These are phyloP conservation scores for Phylloscopus collybita DNA, from an alignment of 2,797 vertebrate species.

Conservation along the genomic window DNA sequence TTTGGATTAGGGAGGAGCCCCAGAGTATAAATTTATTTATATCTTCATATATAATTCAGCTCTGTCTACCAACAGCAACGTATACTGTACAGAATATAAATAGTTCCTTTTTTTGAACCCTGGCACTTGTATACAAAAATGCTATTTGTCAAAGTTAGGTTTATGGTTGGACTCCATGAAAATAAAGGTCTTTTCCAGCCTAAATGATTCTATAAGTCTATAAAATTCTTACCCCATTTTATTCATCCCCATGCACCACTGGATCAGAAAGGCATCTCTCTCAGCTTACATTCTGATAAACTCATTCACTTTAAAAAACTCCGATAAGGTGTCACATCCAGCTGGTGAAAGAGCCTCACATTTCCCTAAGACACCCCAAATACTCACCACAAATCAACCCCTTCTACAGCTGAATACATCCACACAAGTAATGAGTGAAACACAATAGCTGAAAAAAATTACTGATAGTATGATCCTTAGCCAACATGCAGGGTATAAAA, in stretches of 20 bases:
- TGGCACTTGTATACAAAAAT: background rate
- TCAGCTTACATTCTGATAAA: background rate
- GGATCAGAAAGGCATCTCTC: background rate
- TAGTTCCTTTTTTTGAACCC: background rate
- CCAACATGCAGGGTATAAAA: background rate
- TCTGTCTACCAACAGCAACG: background rate
- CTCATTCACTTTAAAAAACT: background rate
- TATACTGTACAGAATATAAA: background rate
- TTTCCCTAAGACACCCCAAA: background rate
- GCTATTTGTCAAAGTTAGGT: background rate
- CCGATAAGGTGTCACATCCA: background rate
- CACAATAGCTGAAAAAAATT: background rate
- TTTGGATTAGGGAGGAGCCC: background rate
- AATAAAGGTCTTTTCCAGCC: background rate
- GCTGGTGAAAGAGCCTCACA: background rate
- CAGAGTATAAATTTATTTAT: background rate
- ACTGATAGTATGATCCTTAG: background rate
- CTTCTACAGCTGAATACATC: background rate
- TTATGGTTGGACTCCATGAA: background rate
- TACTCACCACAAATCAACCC: fast-evolving
- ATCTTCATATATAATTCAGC: conserved; percentile 13
- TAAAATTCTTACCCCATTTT: background rate
- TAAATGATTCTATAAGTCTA: background rate
- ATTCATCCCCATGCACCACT: background rate
- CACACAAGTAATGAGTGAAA: background rate